Evolutionary conservation across 2,113 vertebrate species (phyloP), one percentile per base, ranked within the genome.

Genomic region (Apeltes quadracus): DNA sequence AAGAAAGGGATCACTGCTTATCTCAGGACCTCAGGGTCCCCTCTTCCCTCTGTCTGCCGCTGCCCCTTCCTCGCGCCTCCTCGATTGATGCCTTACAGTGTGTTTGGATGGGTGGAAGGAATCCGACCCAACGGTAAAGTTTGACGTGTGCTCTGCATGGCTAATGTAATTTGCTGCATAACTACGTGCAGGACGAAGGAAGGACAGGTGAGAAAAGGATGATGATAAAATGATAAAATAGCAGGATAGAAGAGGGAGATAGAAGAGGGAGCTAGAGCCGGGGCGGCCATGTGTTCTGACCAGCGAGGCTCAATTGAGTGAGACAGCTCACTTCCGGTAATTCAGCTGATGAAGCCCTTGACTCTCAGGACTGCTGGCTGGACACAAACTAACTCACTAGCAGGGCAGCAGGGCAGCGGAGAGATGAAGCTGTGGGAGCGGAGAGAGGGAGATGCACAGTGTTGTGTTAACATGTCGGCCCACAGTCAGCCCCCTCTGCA

Each of bases 341-440:
- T 92, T 92, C 86, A 91, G 91, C 89, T 92, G 88, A 92, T 91
- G 87, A 90, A 84, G 90, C 87, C 85, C 83, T 92, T 92, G 83
- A 83, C 86, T 89, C 85, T 81, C 84, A 82, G 82, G 69, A 90
- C 85, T 90, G 83, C 85, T 90, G 84, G 87, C 82, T 87, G 84
- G 80, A 90, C 84, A 85, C 82, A 88, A 87, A 86, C 87, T 79
- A 72, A 82, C 85, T 84, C 74, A 71, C 57, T 16, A 69, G 72
- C 75, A 46, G 72, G 73, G 34, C 72, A 73, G 79, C 77, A 46
- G 72, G 73, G 34, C 72, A 73, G 79, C 77, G 65, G 84, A 66
- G 76, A 82, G 69, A 75, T 51, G 55, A 82, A 82, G 85, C 85
- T 57, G 76, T 81, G 71, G 61, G 55, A 78, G 75, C 63, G 73